Evolutionary conservation across 2,888 invertebrate species (phyloP).

Genomic region (Heliothis peltigera): DNA sequence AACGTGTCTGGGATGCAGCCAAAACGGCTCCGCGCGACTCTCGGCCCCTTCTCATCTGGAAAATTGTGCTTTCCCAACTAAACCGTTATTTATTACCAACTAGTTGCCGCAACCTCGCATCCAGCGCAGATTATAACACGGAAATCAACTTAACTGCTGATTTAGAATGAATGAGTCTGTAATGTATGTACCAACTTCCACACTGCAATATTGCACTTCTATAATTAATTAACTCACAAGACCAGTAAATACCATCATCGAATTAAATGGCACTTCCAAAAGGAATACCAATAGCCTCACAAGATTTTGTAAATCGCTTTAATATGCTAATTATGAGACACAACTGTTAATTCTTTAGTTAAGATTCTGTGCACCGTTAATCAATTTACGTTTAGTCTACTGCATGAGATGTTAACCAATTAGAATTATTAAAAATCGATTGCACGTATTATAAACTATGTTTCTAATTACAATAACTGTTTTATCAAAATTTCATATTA

Average conservation of each 20-base stretch:
- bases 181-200: slow-evolving; percentile 25
- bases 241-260: neutral
- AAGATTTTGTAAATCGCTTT: slow-evolving; percentile 7
- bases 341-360: slow-evolving; percentile 34
- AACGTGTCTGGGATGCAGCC: slow-evolving; percentile 89
- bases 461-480: neutral
- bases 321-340: slow-evolving; percentile 32
- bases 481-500: neutral
- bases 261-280: slow-evolving; percentile 13
- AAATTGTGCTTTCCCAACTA: slow-evolving; percentile 62
- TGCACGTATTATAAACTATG: neutral
- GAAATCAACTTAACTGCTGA: slow-evolving; percentile 59
- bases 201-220: slow-evolving; percentile 4
- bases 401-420: slow-evolving; percentile 32
- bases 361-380: slow-evolving; percentile 35
- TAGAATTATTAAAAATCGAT: neutral
- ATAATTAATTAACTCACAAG: too few relatives aligned
- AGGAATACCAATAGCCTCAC: slow-evolving; percentile 16
- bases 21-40: slow-evolving; percentile 71
- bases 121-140: slow-evolving; percentile 54
- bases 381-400: slow-evolving; percentile 42
- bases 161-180: slow-evolving; percentile 47
- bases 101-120: slow-evolving; percentile 52
- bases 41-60: slow-evolving; percentile 62
- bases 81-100: slow-evolving; percentile 57